A percentile compares a stretch with the other conserved stretches of the same genome.
phyloP scores from a whole-genome alignment of 2,888 invertebrate species.

The Petrolisthes manimaculis region DNA sequence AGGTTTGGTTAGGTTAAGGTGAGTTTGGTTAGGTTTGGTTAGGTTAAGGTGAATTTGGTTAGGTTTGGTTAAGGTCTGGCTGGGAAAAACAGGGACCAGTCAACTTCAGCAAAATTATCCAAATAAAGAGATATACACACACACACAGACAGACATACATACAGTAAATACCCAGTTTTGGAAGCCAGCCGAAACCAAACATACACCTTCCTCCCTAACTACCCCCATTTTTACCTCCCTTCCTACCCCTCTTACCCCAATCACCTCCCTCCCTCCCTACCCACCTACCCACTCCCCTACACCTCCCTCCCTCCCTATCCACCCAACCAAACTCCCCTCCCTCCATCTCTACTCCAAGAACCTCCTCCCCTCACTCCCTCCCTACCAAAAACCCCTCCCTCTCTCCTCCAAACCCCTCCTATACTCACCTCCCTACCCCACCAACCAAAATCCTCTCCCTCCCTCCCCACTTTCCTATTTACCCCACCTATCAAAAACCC shows the following conservation, averaged over 20 bases:
- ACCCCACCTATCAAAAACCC: no score
- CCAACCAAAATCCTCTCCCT: no score
- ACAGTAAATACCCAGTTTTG: neutral
- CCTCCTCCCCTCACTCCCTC: neutral
- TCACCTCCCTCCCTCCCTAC: neutral
- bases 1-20: no score
- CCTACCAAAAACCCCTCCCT: neutral
- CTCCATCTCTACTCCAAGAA: neutral
- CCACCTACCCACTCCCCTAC: neutral
- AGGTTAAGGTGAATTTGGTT: no score
- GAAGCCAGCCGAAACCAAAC: neutral
- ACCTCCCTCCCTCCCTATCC: neutral
- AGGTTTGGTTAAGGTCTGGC: no score
- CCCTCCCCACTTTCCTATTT: neutral
- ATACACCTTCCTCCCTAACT: neutral
- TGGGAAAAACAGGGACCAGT: slow-evolving; percentile 10
- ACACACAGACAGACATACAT: neutral
- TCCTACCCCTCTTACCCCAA: neutral
- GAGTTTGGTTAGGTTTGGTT: no score
- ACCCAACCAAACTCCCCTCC: neutral
- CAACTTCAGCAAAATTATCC: neutral
- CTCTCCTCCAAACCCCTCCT: neutral
- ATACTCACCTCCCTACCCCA: neutral
- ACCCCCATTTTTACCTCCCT: neutral
- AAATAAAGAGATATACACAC: neutral